Evolutionary conservation across 2,797 vertebrate genomes (phyloP).

Genomic region (Glossophaga mutica): DNA sequence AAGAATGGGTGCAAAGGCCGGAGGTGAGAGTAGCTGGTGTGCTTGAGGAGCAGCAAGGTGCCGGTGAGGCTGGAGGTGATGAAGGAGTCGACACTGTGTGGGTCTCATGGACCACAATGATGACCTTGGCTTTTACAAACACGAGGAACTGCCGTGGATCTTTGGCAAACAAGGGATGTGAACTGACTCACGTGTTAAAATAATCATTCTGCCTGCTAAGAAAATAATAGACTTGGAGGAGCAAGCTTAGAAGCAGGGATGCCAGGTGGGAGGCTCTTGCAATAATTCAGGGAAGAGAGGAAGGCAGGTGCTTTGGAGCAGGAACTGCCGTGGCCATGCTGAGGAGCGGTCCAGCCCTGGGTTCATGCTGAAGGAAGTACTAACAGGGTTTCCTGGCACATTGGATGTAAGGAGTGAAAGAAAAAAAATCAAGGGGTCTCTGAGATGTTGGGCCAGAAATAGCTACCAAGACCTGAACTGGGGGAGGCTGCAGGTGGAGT

Average conservation of each 20-base stretch:
- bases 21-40: not conserved
- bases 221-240: not conserved
- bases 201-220: not conserved
- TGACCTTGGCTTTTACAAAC: conserved; percentile 1
- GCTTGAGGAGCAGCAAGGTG: not conserved
- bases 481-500: not conserved
- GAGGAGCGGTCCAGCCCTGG: not conserved
- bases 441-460: not conserved
- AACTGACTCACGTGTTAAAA: not conserved
- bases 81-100: not conserved
- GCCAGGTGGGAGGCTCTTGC: not conserved
- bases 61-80: not conserved
- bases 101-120: not conserved
- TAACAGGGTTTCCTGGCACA: not conserved
- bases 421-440: not conserved
- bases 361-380: not conserved
- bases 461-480: not conserved
- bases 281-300: not conserved
- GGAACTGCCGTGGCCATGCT: not conserved
- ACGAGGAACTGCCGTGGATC: not conserved
- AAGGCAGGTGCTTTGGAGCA: not conserved
- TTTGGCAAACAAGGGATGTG: not conserved
- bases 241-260: not conserved
- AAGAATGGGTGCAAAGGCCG: not conserved
- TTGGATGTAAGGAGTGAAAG: not conserved